These are phyloP conservation scores for Drosophila watanabei DNA, from an alignment of 1,140 invertebrate species.

Conservation along the genomic window DNA sequence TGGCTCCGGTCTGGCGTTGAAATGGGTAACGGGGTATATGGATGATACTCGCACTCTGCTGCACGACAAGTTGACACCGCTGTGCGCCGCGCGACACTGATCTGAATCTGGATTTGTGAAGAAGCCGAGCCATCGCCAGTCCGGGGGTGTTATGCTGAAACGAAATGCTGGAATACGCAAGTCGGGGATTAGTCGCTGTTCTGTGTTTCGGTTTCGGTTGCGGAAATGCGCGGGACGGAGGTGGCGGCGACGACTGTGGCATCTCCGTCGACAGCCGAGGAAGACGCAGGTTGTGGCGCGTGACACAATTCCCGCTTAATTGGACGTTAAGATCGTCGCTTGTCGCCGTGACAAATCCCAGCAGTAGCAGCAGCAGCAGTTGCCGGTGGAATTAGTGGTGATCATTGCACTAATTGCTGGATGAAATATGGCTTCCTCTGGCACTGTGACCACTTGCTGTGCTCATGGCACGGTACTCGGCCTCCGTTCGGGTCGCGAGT, in stretches of 20 bases:
- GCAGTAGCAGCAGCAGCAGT: not conserved
- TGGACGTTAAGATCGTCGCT: constrained; percentile 65
- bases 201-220: constrained; percentile 2
- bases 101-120: constrained; percentile 58
- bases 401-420: constrained; percentile 63
- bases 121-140: constrained; percentile 44
- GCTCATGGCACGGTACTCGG: not conserved
- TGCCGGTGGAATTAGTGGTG: constrained; percentile 57
- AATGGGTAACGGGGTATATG: constrained; percentile 6
- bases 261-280: constrained; percentile 6
- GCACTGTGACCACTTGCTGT: constrained; percentile 64
- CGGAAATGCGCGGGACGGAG: constrained; percentile 9
- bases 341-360: constrained; percentile 25
- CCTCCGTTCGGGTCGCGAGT: constrained; percentile 3
- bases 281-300: constrained; percentile 48
- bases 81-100: constrained; percentile 66
- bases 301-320: constrained; percentile 77
- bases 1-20: not conserved
- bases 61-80: constrained; percentile 63
- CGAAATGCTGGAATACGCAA: constrained; percentile 52
- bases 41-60: constrained; percentile 22
- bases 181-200: constrained; percentile 42
- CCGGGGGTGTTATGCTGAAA: constrained; percentile 41
- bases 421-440: constrained; percentile 83
- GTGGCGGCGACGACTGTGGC: not conserved